phyloP scores from a whole-genome alignment of 2,888 invertebrate species.

The Cephus nigrinus region DNA sequence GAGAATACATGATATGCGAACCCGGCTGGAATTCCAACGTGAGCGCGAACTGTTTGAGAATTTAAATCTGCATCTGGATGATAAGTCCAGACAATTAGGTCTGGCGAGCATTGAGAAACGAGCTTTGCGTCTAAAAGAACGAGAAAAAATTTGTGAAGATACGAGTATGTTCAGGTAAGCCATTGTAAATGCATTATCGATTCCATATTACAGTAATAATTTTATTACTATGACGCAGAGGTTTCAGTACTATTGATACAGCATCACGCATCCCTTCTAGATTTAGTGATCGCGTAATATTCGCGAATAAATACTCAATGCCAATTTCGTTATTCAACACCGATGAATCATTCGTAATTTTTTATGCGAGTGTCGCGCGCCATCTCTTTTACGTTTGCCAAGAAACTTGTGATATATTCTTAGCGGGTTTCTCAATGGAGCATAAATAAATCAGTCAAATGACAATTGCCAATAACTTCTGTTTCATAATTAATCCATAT shows the following conservation, averaged over 20 bases:
- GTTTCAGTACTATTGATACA: background rate
- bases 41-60: constrained; percentile 52
- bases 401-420: constrained; percentile 14
- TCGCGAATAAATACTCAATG: constrained; percentile 3
- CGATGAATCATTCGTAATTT: constrained; percentile 39
- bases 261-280: background rate
- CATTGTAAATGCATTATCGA: background rate
- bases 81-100: constrained; percentile 39
- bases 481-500: background rate
- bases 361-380: constrained; percentile 16
- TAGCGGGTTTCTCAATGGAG: constrained; percentile 28
- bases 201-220: background rate
- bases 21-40: constrained; percentile 50
- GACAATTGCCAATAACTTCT: background rate
- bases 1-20: constrained; percentile 57
- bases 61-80: constrained; percentile 44
- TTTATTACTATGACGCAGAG: background rate
- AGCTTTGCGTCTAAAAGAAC: constrained; percentile 37
- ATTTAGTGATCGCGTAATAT: constrained; percentile 1
- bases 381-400: background rate
- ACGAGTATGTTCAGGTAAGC: constrained; percentile 46
- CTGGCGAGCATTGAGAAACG: constrained; percentile 44
- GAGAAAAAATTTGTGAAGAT: constrained; percentile 44
- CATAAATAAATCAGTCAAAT: constrained; percentile 19
- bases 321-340: constrained; percentile 37